Evolutionary conservation across 2,888 invertebrate genomes (phyloP), one percentile per base, ranked within the genome.

Genomic region (Drosophila stalkeri): DNA sequence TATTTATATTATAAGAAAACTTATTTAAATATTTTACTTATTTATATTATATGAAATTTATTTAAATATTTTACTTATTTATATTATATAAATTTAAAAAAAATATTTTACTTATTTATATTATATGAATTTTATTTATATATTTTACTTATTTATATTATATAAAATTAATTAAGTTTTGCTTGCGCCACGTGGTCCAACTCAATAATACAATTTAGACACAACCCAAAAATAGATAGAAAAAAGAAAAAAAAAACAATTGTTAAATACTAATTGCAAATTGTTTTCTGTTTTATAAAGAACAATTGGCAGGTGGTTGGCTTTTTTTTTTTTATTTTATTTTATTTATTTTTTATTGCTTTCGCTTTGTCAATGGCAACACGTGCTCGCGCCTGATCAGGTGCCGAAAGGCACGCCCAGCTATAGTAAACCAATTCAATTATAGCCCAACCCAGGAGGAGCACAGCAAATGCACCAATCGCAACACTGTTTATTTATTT

Each of bases 391-490:
- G 35, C 20, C 31, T 31, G 41, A 41, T 47, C 64, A 63, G 72
- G 47, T 75, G 64, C 41, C 5, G 39, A 56, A 56, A 56, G 59
- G 8, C 65, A 73, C 77, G 66, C 74, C 77, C 67, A 57, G 31
- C 6, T 39, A 20, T 18, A 18, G 33, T 31, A 61, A 33, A 54
- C 70, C 77, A 74, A 73, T 72, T 56, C 47, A 72, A 68, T 49
- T 55, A 35, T 41, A 6, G 55, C 54, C 65, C 55, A 64, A 49
- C 59, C 62, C 39, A 47, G 47, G 65, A 64, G 52, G n/a, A 52
- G 55, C 56, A n/a, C 41, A 54, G 71, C 37, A 49, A 62, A 73
- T 75, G 60, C 82, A 75, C 83, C 86, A 86, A 85, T 86, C 68
- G 74, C 64, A 43, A 35, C 57, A 55, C 12, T 27, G 37, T 55